Evolutionary conservation across 2,888 invertebrate genomes (phyloP).

Genomic region (Elgonia sp.): DNA sequence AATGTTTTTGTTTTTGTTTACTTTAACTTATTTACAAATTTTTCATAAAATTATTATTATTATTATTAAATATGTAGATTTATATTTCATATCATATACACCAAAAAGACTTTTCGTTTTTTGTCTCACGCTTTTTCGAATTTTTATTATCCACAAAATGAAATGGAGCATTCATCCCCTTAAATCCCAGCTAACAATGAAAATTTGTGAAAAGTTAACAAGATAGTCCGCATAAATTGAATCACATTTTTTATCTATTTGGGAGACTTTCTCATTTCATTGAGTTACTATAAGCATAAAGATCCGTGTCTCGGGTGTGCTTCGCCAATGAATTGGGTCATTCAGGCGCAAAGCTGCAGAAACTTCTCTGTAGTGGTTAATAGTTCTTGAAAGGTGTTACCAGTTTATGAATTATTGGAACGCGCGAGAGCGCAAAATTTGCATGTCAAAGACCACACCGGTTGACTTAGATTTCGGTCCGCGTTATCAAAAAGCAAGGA

Average conservation of each 20-base stretch:
- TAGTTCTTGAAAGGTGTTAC: constrained; percentile 26
- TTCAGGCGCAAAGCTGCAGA: constrained; percentile 24
- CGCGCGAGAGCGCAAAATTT: constrained; percentile 44
- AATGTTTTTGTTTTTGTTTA: too few relatives aligned
- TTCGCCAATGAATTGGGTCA: constrained; percentile 57
- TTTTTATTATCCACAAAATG: background rate
- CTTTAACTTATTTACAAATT: too few relatives aligned
- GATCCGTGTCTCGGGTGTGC: constrained; percentile 41
- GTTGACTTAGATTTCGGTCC: constrained; percentile 54
- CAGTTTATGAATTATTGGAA: constrained; percentile 55
- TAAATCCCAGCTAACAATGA: constrained; percentile 62
- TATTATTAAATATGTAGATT: too few relatives aligned
- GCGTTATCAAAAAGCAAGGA: constrained; percentile 33
- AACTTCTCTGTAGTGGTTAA: constrained; percentile 36
- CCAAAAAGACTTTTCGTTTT: too few relatives aligned
- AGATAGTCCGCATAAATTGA: constrained; percentile 80
- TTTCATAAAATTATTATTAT: too few relatives aligned
- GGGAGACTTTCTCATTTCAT: constrained; percentile 70
- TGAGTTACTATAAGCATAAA: constrained; percentile 80
- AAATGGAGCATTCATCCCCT: constrained; percentile 45
- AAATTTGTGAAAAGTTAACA: constrained; percentile 82
- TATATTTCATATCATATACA: too few relatives aligned
- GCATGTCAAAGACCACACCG: constrained; percentile 70
- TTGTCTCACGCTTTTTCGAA: too few relatives aligned
- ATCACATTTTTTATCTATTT: constrained; percentile 10